Conservation (phyloP, 2,113 vertebrate genomes). For the Melanotaenia duboulayi region DNA sequence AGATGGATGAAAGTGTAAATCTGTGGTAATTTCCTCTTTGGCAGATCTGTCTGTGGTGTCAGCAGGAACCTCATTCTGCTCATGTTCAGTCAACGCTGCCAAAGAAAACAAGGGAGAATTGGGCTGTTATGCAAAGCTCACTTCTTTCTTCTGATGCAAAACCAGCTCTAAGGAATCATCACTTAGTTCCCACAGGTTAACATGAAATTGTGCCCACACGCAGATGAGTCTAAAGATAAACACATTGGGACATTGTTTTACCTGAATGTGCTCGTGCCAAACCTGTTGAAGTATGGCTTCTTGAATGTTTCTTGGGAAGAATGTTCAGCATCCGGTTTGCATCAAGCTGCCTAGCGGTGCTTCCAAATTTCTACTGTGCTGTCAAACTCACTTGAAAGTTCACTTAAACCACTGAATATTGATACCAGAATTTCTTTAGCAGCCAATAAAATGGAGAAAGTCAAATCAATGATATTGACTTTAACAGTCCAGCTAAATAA, state of each 20-base stretch:
- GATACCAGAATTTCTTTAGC: neutral
- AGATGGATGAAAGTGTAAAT: slow-evolving; percentile 51
- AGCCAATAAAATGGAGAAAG: neutral
- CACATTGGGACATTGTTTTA: slow-evolving; percentile 7
- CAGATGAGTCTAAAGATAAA: slow-evolving; percentile 30
- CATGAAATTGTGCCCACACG: slow-evolving; percentile 13
- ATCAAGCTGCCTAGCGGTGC: slow-evolving; percentile 6
- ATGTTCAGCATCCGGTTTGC: neutral
- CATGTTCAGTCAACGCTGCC: slow-evolving; percentile 38
- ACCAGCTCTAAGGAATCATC: slow-evolving; percentile 37
- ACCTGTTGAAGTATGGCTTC: neutral
- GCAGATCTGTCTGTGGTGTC: slow-evolving; percentile 50
- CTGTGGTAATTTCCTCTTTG: slow-evolving; percentile 56
- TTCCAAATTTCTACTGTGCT: neutral
- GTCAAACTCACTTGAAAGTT: neutral
- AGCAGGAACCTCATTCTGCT: slow-evolving; percentile 38
- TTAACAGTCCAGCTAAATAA: neutral
- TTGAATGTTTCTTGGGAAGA: slow-evolving; percentile 1
- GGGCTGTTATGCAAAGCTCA: slow-evolving; percentile 19
- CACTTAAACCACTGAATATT: neutral
- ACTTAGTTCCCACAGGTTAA: slow-evolving; percentile 18
- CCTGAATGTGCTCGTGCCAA: neutral
- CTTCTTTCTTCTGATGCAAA: slow-evolving; percentile 48
- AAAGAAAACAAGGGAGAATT: slow-evolving; percentile 47
- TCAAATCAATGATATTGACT: neutral